These are phyloP conservation scores for Rhabdomys pumilio DNA, from an alignment of 2,797 vertebrate genomes.

Conservation along the genomic window DNA sequence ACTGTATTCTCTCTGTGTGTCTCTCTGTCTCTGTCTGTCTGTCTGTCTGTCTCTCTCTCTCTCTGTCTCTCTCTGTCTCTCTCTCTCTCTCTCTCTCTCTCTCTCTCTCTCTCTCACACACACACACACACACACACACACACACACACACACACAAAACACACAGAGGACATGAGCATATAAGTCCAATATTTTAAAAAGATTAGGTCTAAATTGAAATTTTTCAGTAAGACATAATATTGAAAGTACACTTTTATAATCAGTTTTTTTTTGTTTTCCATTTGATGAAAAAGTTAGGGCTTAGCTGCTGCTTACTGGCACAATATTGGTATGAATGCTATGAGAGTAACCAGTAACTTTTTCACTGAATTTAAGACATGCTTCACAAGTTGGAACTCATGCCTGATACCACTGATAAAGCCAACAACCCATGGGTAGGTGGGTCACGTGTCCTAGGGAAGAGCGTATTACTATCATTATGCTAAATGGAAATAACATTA, in stretches of 20 bases:
- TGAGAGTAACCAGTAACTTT: neutral
- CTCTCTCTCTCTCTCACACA: neutral
- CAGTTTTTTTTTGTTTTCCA: neutral
- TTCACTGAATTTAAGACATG: neutral
- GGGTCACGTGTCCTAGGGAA: too few species aligned
- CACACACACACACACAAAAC: neutral
- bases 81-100: too few species aligned
- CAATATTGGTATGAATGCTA: too few species aligned
- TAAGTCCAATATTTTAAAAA: neutral
- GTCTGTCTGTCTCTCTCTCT: too few species aligned
- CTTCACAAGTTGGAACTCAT: neutral
- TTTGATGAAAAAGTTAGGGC: neutral
- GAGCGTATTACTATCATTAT: neutral
- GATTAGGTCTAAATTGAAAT: neutral
- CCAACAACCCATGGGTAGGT: neutral
- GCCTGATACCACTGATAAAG: neutral
- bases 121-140: neutral
- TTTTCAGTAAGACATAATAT: neutral
- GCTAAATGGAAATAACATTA: too few species aligned
- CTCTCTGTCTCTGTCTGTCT: too few species aligned
- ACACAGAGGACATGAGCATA: neutral
- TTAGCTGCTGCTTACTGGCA: neutral
- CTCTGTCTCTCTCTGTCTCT: too few species aligned
- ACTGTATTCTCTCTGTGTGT: neutral
- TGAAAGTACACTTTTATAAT: neutral